Evolutionary conservation across 1,140 invertebrate genomes (phyloP).

Genomic region (Cepaea nemoralis): DNA sequence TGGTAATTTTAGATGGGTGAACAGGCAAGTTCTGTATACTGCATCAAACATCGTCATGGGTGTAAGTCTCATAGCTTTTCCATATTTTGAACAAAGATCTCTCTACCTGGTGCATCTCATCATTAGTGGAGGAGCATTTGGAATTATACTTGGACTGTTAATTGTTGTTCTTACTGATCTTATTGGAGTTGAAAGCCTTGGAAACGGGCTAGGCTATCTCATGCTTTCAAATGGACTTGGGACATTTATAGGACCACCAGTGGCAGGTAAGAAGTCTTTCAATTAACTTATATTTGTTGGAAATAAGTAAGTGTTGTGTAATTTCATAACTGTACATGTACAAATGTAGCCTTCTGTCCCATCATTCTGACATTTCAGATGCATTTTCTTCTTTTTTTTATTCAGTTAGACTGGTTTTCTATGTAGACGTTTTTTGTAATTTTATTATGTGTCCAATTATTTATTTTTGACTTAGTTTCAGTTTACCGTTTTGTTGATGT

Average conservation of each 20-base stretch:
- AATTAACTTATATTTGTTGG: too few species aligned
- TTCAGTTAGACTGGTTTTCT: too few species aligned
- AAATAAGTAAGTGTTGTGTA: too few species aligned
- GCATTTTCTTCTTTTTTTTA: too few species aligned
- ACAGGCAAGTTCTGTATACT: constrained; percentile 53
- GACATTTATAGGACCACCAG: constrained; percentile 58
- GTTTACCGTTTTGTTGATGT: too few species aligned
- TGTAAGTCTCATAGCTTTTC: constrained; percentile 43
- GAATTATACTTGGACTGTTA: constrained; percentile 60
- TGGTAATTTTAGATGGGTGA: constrained; percentile 53
- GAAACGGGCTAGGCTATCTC: constrained; percentile 61
- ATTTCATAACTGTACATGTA: too few species aligned
- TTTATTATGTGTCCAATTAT: too few species aligned
- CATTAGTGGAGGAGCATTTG: constrained; percentile 56
- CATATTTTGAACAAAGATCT: constrained; percentile 41
- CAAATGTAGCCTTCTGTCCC: too few species aligned
- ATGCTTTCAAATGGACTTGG: constrained; percentile 67
- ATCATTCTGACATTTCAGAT: too few species aligned
- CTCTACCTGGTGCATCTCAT: constrained; percentile 41
- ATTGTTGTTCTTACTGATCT: constrained; percentile 62
- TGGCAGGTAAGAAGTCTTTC: constrained; percentile 56
- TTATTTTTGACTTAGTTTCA: too few species aligned
- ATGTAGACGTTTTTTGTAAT: too few species aligned
- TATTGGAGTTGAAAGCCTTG: constrained; percentile 54
- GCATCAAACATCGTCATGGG: constrained; percentile 55